Percentiles rank a stretch among this genome's conserved stretches.
Conservation (phyloP, 2,888 invertebrate species). For the Artemia sp. region DNA sequence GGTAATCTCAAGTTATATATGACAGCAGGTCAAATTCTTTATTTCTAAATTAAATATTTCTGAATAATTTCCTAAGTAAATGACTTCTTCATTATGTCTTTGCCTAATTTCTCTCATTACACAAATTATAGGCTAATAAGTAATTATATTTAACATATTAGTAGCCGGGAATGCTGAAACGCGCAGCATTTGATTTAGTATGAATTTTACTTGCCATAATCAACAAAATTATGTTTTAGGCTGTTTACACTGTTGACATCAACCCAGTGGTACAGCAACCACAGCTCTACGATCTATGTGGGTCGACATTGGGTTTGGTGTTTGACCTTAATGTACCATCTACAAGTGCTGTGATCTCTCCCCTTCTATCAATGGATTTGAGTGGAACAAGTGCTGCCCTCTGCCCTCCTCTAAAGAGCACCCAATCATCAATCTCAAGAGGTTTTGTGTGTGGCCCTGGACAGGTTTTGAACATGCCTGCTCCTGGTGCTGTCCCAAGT, state of each 20-base stretch:
- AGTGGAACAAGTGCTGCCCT: conserved; percentile 52
- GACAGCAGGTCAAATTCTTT: too few relatives aligned
- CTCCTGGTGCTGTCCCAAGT: conserved; percentile 63
- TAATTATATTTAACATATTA: too few relatives aligned
- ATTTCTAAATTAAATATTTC: too few relatives aligned
- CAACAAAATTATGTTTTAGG: neutral
- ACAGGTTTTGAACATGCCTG: conserved; percentile 83
- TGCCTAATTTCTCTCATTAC: too few relatives aligned
- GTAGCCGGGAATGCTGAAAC: too few relatives aligned
- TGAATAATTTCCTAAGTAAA: too few relatives aligned
- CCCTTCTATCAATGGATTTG: conserved; percentile 66
- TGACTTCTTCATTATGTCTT: too few relatives aligned
- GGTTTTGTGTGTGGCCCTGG: conserved; percentile 87
- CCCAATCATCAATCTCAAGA: conserved; percentile 61
- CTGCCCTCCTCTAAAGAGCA: conserved; percentile 74
- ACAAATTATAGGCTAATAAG: too few relatives aligned
- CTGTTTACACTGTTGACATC: conserved; percentile 38
- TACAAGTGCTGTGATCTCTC: conserved; percentile 73
- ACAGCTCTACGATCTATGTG: conserved; percentile 82
- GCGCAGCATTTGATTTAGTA: too few relatives aligned
- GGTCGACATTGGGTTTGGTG: conserved; percentile 76
- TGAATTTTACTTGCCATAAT: neutral
- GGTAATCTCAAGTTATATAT: too few relatives aligned
- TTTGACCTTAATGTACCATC: conserved; percentile 86
- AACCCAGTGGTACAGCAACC: conserved; percentile 73